These are phyloP conservation scores for Turdus rufiventris DNA, from an alignment of 2,113 vertebrate species.

Conservation along the genomic window DNA sequence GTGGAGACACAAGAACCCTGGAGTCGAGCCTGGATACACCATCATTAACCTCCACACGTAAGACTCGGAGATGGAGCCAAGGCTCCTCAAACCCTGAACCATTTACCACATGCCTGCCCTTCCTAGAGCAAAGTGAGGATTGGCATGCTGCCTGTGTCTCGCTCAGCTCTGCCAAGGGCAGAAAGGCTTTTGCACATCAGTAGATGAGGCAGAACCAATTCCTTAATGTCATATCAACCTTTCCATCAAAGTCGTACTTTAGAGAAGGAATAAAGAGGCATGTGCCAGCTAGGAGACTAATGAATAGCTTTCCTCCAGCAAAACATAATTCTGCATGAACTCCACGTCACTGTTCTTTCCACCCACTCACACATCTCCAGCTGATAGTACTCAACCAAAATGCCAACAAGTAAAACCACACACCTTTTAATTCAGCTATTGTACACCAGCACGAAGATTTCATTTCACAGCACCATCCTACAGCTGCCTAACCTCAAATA, in stretches of 20 bases:
- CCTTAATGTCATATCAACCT: conserved; percentile 53
- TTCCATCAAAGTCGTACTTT: conserved; percentile 23
- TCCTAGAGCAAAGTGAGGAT: background rate
- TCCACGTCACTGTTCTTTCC: conserved; percentile 47
- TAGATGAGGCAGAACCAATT: conserved; percentile 46
- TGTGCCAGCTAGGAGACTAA: conserved; percentile 44
- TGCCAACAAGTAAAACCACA: conserved; percentile 14
- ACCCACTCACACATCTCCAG: conserved; percentile 47
- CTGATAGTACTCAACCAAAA: conserved; percentile 41
- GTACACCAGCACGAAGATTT: background rate
- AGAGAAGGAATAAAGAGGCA: conserved; percentile 35
- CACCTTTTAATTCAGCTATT: conserved; percentile 17
- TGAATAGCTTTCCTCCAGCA: conserved; percentile 52
- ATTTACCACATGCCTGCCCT: background rate
- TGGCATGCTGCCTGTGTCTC: background rate
- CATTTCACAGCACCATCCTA: background rate
- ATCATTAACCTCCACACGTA: background rate
- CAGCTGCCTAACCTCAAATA: background rate
- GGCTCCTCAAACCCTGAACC: background rate
- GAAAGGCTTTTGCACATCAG: background rate
- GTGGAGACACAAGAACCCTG: background rate
- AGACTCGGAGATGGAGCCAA: background rate
- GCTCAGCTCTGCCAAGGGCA: conserved; percentile 25
- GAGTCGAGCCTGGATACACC: background rate
- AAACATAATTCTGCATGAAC: conserved; percentile 54